Percentiles rank a stretch among this genome's conserved stretches.
phyloP scores from a whole-genome alignment of 2,797 vertebrate genomes.

The Prionace glauca region DNA sequence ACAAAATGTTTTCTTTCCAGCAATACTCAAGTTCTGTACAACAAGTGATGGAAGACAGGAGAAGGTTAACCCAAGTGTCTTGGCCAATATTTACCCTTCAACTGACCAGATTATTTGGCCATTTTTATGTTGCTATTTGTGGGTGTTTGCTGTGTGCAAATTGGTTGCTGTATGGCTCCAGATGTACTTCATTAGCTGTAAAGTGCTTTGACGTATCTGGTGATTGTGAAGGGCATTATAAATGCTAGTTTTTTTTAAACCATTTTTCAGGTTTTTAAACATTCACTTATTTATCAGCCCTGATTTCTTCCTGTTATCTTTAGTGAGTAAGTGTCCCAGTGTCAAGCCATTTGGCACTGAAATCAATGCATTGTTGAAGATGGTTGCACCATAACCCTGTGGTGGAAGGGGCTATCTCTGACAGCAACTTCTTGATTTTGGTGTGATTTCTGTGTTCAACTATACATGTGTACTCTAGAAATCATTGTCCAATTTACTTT shows the following conservation, averaged over 20 bases:
- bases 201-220: background rate
- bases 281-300: background rate
- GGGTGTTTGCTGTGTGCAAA: background rate
- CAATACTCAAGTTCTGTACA: too few relatives aligned
- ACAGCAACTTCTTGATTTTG: background rate
- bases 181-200: background rate
- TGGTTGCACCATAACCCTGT: background rate
- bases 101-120: background rate
- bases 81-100: background rate
- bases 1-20: too few relatives aligned
- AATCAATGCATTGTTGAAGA: background rate
- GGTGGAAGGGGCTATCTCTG: background rate
- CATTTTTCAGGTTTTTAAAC: background rate
- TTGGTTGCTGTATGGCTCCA: background rate
- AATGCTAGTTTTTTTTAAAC: background rate
- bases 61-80: background rate
- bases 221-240: background rate
- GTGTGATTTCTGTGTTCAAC: background rate
- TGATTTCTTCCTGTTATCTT: background rate
- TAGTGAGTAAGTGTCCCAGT: background rate
- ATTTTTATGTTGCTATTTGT: background rate
- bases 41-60: too few relatives aligned
- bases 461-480: background rate
- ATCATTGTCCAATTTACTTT: background rate
- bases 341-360: background rate